Evolutionary conservation across 2,797 vertebrate species (phyloP).

Genomic region (Heliangelus exortis): DNA sequence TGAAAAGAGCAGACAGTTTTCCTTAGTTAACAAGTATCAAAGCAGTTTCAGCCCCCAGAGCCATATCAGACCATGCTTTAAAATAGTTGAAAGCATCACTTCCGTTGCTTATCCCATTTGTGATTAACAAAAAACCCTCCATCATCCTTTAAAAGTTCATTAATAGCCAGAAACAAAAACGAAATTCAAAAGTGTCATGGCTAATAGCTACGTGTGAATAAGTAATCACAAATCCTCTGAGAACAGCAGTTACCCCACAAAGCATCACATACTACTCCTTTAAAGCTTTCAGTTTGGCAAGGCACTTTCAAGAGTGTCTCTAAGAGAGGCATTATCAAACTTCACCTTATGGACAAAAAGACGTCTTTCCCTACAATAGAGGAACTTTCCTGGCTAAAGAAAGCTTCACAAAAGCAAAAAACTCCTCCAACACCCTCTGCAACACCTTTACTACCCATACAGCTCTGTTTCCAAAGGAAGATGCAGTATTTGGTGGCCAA

Average conservation of each 20-base stretch:
- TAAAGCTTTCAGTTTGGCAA: slow-evolving; percentile 2
- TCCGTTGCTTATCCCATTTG: background rate
- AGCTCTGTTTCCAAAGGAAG: background rate
- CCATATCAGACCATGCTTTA: background rate
- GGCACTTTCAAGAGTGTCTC: background rate
- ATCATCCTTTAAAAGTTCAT: background rate
- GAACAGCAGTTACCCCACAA: slow-evolving; percentile 36
- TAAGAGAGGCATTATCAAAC: background rate
- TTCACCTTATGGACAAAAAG: background rate
- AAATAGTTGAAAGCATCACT: background rate
- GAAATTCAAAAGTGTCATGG: background rate
- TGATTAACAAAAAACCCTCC: background rate
- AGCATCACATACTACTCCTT: background rate
- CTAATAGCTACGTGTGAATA: background rate
- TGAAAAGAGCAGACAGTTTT: background rate
- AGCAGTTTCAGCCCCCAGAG: background rate
- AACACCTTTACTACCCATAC: background rate
- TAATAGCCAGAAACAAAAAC: background rate
- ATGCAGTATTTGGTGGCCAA: background rate
- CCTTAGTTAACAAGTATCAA: background rate
- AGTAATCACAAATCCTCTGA: background rate
- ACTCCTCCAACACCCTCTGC: background rate
- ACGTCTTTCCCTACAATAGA: rapidly evolving
- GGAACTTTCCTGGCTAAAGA: background rate
- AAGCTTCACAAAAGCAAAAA: background rate